Evolutionary conservation across 2,888 invertebrate genomes (phyloP).

Genomic region (Pollenia amentaria): DNA sequence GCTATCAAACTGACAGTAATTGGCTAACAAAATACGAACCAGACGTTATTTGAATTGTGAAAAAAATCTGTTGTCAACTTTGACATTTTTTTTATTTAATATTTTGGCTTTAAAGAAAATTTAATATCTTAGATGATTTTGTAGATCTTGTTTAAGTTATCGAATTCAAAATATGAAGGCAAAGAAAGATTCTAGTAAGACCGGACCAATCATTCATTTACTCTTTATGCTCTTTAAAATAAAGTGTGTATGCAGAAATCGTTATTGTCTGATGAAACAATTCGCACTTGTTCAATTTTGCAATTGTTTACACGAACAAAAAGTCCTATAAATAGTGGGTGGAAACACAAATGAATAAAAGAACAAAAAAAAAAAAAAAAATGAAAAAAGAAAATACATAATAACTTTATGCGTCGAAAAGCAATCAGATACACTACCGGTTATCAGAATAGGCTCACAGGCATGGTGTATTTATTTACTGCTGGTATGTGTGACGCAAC

Average conservation of each 20-base stretch:
- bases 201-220: too few species aligned
- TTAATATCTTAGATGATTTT: too few species aligned
- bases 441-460: conserved; percentile 24
- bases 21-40: too few species aligned
- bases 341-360: conserved; percentile 13
- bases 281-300: conserved; percentile 3
- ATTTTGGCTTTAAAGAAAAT: too few species aligned
- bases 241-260: background rate
- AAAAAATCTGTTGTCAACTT: too few species aligned
- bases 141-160: too few species aligned
- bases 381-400: background rate
- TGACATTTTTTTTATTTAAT: too few species aligned
- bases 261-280: background rate
- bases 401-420: conserved; percentile 11
- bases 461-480: conserved; percentile 5
- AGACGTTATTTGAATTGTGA: too few species aligned
- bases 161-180: too few species aligned
- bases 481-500: conserved; percentile 10
- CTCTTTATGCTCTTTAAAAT: too few species aligned
- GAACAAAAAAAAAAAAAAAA: background rate
- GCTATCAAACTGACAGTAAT: too few species aligned
- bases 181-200: too few species aligned
- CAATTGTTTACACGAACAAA: conserved; percentile 10
- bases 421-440: conserved; percentile 37
- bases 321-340: conserved; percentile 42